A percentile compares a stretch with the other conserved stretches of the same genome.
Conservation (phyloP, 2,113 vertebrate species). For the Hydrochoerus hydrochaeris region DNA sequence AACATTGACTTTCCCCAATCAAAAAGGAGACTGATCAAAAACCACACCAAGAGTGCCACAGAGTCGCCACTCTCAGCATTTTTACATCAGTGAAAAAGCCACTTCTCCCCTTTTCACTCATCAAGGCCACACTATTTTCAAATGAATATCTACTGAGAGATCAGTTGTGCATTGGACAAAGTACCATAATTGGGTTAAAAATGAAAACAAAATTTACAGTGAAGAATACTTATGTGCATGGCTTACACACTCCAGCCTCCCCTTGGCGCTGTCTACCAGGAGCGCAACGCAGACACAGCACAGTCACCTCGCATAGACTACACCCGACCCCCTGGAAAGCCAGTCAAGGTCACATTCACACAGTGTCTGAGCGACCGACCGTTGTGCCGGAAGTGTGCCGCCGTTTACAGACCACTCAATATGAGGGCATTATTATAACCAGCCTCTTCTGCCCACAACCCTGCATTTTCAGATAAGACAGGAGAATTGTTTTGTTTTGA, state of each 20-base stretch:
- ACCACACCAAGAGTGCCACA: conserved; percentile 61
- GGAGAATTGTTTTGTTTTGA: conserved; percentile 81
- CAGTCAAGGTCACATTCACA: conserved; percentile 63
- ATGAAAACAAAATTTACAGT: conserved; percentile 81
- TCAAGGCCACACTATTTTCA: conserved; percentile 83
- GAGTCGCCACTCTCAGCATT: conserved; percentile 72
- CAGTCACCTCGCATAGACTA: conserved; percentile 66
- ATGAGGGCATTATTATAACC: conserved; percentile 82
- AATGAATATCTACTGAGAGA: conserved; percentile 84
- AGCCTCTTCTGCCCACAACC: conserved; percentile 80
- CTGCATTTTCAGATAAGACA: conserved; percentile 78
- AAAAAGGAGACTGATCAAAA: conserved; percentile 68
- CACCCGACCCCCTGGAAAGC: conserved; percentile 61
- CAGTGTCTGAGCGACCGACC: conserved; percentile 68
- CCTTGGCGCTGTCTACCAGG: conserved; percentile 55
- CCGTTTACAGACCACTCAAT: conserved; percentile 82
- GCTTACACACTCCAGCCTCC: conserved; percentile 78
- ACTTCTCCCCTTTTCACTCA: conserved; percentile 72
- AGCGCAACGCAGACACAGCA: conserved; percentile 66
- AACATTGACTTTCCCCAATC: conserved; percentile 65
- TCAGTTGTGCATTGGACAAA: conserved; percentile 78
- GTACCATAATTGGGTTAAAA: conserved; percentile 80
- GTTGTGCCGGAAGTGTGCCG: conserved; percentile 78
- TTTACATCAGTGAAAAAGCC: conserved; percentile 73
- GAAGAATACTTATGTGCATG: conserved; percentile 80